These are phyloP conservation scores for Bombus difficillimus DNA, from an alignment of 1,140 invertebrate species.

Conservation along the genomic window DNA sequence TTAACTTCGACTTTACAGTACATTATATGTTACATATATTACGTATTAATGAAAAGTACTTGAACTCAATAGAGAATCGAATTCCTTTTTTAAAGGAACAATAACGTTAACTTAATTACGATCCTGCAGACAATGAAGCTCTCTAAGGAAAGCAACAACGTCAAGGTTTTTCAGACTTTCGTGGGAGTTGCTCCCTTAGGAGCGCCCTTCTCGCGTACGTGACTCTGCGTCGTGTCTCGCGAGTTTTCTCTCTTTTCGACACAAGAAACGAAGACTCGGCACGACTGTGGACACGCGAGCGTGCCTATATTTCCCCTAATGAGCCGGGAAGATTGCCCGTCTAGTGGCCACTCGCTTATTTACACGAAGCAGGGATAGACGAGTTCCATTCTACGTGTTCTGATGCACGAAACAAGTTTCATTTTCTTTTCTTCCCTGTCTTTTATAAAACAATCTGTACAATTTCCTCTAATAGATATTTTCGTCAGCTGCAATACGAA, in stretches of 20 bases:
- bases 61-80: not conserved
- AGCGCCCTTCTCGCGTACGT: conserved; percentile 49
- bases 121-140: not conserved
- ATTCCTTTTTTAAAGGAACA: not conserved
- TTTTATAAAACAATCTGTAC: not conserved
- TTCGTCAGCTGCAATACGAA: not conserved
- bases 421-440: not conserved
- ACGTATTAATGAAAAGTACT: not conserved
- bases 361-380: conserved; percentile 20
- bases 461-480: not conserved
- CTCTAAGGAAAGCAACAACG: not conserved
- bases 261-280: not conserved
- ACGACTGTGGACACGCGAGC: conserved; percentile 12
- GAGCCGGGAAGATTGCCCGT: conserved; percentile 49
- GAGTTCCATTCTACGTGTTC: not conserved
- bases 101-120: not conserved
- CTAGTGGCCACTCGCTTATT: conserved; percentile 43
- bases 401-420: not conserved
- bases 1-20: too few relatives aligned
- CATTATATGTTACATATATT: not conserved
- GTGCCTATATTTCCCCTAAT: conserved; percentile 55
- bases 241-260: conserved; percentile 14
- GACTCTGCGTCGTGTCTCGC: conserved; percentile 45
- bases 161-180: not conserved
- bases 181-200: not conserved